Percentiles rank a stretch among this genome's conserved stretches.
These are phyloP conservation scores for Cecropterus lyciades DNA, from an alignment of 1,140 invertebrate species.

Conservation along the genomic window DNA sequence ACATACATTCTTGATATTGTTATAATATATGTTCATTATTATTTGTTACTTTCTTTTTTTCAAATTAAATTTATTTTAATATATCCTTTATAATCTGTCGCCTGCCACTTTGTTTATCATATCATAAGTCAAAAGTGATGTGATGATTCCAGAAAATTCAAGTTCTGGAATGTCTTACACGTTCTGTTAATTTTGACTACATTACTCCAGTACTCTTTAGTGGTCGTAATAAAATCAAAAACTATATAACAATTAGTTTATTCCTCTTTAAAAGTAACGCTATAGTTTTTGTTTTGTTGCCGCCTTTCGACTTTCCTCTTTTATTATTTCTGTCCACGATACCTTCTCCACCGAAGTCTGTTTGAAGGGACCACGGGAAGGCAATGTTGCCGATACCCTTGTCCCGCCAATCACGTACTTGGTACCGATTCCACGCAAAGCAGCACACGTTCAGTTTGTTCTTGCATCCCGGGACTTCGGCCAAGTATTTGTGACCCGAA, in stretches of 20 bases:
- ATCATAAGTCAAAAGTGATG: too few species aligned
- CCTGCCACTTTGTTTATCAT: too few species aligned
- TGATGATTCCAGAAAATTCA: too few species aligned
- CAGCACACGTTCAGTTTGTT: constrained; percentile 68
- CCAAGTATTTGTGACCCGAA: constrained; percentile 48
- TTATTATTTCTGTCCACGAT: constrained; percentile 42
- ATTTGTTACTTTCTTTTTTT: too few species aligned
- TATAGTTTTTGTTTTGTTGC: constrained; percentile 31
- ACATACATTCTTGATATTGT: too few species aligned
- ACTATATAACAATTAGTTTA: constrained; percentile 16
- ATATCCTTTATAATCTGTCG: too few species aligned
- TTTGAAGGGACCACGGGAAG: constrained; percentile 56
- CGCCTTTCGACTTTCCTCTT: constrained; percentile 42
- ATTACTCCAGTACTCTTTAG: too few species aligned
- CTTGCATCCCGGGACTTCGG: constrained; percentile 69
- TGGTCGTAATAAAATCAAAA: too few species aligned
- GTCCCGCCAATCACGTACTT: constrained; percentile 57
- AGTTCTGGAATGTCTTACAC: too few species aligned
- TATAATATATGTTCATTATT: too few species aligned
- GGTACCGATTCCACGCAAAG: constrained; percentile 65
- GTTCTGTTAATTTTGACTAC: too few species aligned
- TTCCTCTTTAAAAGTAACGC: constrained; percentile 10
- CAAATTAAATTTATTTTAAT: too few species aligned
- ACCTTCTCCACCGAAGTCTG: constrained; percentile 62
- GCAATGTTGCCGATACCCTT: constrained; percentile 52